phyloP scores from a whole-genome alignment of 2,888 invertebrate species.

The Oconnorella tubifera region DNA sequence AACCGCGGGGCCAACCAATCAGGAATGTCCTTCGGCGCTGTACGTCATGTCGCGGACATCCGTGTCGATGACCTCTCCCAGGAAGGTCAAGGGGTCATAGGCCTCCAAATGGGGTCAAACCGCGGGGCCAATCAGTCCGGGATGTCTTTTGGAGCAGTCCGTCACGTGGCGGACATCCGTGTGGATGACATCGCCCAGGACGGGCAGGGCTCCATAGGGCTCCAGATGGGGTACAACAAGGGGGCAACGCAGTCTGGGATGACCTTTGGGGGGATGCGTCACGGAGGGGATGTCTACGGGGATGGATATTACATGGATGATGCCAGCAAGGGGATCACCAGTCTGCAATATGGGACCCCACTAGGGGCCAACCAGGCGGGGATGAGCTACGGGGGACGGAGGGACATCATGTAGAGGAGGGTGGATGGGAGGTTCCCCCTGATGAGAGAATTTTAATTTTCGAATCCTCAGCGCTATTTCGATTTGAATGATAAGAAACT shows the following conservation, averaged over 20 bases:
- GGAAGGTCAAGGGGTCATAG: constrained; percentile 44
- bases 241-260: constrained; percentile 45
- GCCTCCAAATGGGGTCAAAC: constrained; percentile 51
- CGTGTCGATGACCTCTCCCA: constrained; percentile 44
- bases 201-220: constrained; percentile 45
- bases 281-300: constrained; percentile 40
- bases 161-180: constrained; percentile 50
- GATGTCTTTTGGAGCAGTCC: constrained; percentile 44
- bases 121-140: constrained; percentile 50
- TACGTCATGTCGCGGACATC: constrained; percentile 49
- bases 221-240: constrained; percentile 41
- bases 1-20: constrained; percentile 49
- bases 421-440: not conserved
- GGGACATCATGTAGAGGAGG: constrained; percentile 40
- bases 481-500: no score
- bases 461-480: no score
- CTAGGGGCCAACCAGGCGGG: constrained; percentile 50
- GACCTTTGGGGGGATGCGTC: constrained; percentile 46
- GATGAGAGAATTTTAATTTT: no score
- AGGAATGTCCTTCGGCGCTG: constrained; percentile 46
- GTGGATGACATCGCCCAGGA: constrained; percentile 44
- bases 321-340: constrained; percentile 36
- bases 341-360: constrained; percentile 51
- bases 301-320: constrained; percentile 15
- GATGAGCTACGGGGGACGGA: constrained; percentile 47